phyloP scores from a whole-genome alignment of 2,113 vertebrate genomes.

The Sinocyclocheilus maitianheensis region DNA sequence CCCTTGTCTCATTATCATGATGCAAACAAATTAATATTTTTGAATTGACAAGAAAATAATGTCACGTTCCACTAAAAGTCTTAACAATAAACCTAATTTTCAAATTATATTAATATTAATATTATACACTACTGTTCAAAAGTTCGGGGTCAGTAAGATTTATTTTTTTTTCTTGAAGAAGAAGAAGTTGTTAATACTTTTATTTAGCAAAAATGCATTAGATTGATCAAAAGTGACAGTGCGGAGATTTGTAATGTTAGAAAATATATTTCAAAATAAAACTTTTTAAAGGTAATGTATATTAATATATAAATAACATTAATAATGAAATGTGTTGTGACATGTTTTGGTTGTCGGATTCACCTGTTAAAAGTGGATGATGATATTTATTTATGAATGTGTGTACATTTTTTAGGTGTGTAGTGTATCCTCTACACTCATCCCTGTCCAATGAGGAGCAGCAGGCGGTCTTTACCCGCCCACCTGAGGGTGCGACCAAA shows the following conservation, averaged over 20 bases:
- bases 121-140: no score
- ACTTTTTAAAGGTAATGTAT: no score
- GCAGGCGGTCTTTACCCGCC: conserved; percentile 89
- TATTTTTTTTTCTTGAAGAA: not conserved
- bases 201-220: not conserved
- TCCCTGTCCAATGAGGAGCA: conserved; percentile 94
- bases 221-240: not conserved
- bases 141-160: no score
- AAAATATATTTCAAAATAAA: no score
- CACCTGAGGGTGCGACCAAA: conserved; percentile 86
- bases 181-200: not conserved
- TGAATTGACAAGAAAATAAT: no score
- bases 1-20: not conserved
- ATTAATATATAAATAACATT: no score
- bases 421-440: conserved; percentile 93
- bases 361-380: no score
- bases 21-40: no score
- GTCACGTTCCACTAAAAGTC: no score
- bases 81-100: no score
- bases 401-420: conserved; percentile 77
- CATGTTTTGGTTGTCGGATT: not conserved
- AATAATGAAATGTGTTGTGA: not conserved
- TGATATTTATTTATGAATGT: not conserved
- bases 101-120: no score
- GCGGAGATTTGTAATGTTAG: no score